These are phyloP conservation scores for Halcyon leucocephala DNA, from an alignment of 2,797 vertebrate species.

Conservation along the genomic window DNA sequence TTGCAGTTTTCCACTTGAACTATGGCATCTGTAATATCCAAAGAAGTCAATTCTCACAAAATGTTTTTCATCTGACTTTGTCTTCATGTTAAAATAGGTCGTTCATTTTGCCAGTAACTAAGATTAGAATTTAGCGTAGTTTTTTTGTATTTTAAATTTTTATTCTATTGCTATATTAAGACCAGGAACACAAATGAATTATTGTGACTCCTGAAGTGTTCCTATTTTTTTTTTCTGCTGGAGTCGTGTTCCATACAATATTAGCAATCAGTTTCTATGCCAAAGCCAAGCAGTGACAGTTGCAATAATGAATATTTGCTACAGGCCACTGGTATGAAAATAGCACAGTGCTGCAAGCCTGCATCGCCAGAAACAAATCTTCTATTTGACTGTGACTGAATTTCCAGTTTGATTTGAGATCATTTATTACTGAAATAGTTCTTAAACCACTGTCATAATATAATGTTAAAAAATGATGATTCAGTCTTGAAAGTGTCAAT, in stretches of 20 bases:
- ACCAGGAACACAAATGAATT: background rate
- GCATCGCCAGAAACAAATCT: constrained; percentile 36
- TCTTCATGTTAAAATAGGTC: background rate
- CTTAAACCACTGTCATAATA: background rate
- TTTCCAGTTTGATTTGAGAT: constrained; percentile 31
- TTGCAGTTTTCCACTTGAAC: background rate
- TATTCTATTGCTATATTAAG: constrained; percentile 19
- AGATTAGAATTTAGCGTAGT: background rate
- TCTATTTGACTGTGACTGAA: constrained; percentile 15
- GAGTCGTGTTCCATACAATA: constrained; percentile 17
- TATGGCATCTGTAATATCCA: background rate
- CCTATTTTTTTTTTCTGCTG: background rate
- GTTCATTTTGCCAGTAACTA: background rate
- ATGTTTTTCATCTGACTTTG: background rate
- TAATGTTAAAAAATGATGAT: constrained; percentile 44
- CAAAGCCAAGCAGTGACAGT: constrained; percentile 62
- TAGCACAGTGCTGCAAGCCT: constrained; percentile 14
- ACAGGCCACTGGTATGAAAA: constrained; percentile 53
- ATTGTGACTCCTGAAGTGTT: constrained; percentile 40
- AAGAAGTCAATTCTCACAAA: background rate
- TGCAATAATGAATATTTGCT: constrained; percentile 73
- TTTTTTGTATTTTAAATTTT: background rate
- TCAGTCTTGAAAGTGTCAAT: background rate
- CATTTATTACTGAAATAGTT: constrained; percentile 38
- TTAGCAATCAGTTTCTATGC: constrained; percentile 48